Conservation (phyloP, 2,797 vertebrate species). For the Alca torda region DNA sequence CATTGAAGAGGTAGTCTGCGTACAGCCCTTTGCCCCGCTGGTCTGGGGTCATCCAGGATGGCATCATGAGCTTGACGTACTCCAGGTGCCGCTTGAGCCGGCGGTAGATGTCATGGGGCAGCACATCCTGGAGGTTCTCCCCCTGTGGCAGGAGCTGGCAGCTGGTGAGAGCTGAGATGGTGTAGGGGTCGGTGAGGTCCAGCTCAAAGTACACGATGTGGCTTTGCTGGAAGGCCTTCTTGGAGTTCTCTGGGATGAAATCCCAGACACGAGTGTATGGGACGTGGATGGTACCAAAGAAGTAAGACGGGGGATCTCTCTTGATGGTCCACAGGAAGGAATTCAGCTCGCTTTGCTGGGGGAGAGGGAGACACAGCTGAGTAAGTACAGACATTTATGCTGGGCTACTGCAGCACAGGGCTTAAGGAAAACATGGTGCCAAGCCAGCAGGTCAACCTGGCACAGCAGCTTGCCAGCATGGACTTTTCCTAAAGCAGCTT, state of each 20-base stretch:
- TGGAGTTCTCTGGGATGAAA: constrained; percentile 89
- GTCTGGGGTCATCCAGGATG: constrained; percentile 90
- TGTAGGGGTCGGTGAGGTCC: constrained; percentile 89
- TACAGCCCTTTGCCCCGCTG: constrained; percentile 88
- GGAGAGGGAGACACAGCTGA: constrained; percentile 47
- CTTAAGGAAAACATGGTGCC: not conserved
- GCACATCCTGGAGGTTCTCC: constrained; percentile 86
- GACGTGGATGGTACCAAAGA: constrained; percentile 91
- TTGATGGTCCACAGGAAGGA: constrained; percentile 94
- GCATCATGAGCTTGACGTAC: constrained; percentile 91
- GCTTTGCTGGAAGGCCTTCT: constrained; percentile 89
- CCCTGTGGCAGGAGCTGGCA: constrained; percentile 89
- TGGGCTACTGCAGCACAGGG: not conserved
- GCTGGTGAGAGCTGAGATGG: constrained; percentile 85
- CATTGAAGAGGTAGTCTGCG: constrained; percentile 89
- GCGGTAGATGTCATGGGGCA: constrained; percentile 85
- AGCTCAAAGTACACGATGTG: constrained; percentile 88
- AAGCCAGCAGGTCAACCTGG: not conserved
- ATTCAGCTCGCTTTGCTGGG: constrained; percentile 87
- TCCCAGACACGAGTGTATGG: constrained; percentile 90
- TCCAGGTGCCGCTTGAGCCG: constrained; percentile 87
- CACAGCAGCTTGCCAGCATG: not conserved
- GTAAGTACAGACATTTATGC: not conserved
- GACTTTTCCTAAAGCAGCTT: not conserved
- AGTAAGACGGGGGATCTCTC: constrained; percentile 87